Evolutionary conservation across 2,888 invertebrate genomes (phyloP).

Genomic region (Spodoptera picta): DNA sequence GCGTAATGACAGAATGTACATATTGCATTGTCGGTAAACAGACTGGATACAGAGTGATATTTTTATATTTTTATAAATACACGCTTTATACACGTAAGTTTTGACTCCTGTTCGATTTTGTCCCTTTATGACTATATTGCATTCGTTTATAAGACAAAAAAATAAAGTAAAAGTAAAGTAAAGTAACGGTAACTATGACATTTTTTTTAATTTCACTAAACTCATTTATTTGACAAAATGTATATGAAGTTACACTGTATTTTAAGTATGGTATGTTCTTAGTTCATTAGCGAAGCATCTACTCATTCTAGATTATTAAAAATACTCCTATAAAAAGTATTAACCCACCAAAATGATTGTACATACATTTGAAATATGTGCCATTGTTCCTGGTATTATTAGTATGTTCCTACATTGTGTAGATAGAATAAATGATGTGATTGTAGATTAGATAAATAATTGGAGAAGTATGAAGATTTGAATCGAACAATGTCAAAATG

Average conservation of each 20-base stretch:
- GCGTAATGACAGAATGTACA: constrained; percentile 64
- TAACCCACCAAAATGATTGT: constrained; percentile 35
- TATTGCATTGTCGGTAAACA: constrained; percentile 17
- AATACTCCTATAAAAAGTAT: constrained; percentile 11
- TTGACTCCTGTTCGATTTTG: constrained; percentile 52
- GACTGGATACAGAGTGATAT: constrained; percentile 53
- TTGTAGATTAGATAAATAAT: no score
- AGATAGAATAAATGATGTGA: constrained; percentile 11
- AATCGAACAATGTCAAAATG: no score
- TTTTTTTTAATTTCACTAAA: no score
- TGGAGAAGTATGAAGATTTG: no score
- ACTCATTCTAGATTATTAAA: not conserved
- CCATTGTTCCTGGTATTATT: constrained; percentile 29
- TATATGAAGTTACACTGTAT: no score
- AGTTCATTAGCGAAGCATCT: not conserved
- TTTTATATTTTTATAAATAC: constrained; percentile 62
- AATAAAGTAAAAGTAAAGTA: no score
- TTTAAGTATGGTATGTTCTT: not conserved
- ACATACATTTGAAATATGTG: constrained; percentile 23
- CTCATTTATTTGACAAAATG: no score
- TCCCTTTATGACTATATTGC: not conserved
- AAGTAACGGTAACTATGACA: no score
- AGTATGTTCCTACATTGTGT: constrained; percentile 33
- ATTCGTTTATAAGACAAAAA: no score
- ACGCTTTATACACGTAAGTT: constrained; percentile 36